Percentiles rank a stretch among this genome's conserved stretches.
Evolutionary conservation across 2,797 vertebrate genomes (phyloP).

Genomic region (Dicrostonyx torquatus): DNA sequence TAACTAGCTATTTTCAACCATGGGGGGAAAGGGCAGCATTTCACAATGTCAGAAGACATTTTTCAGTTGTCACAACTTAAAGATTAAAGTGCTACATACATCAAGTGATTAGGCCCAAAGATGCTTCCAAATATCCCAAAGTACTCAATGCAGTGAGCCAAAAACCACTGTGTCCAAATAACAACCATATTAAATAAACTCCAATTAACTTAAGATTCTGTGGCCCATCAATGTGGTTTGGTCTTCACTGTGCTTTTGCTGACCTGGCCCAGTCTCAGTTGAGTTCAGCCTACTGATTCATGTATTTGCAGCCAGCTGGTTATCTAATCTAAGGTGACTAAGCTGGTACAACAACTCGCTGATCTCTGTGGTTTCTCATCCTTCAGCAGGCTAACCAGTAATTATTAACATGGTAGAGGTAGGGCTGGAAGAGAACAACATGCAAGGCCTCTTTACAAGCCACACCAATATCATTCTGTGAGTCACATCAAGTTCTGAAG

Average conservation of each 20-base stretch:
- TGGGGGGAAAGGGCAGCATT: neutral
- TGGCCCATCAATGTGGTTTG: neutral
- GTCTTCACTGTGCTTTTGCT: neutral
- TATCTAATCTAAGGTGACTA: neutral
- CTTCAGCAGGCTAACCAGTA: neutral
- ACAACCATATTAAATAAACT: neutral
- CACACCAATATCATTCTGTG: neutral
- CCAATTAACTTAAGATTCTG: neutral
- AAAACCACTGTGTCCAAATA: neutral
- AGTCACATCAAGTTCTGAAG: neutral
- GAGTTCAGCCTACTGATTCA: neutral
- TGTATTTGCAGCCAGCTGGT: neutral
- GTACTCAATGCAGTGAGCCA: neutral
- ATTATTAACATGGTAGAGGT: neutral
- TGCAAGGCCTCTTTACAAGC: neutral
- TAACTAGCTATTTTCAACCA: neutral
- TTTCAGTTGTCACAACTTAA: neutral
- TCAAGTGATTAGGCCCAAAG: neutral
- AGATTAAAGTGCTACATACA: neutral
- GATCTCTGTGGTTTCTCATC: neutral
- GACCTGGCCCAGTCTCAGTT: neutral
- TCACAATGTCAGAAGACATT: neutral
- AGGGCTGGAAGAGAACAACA: neutral
- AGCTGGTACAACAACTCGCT: neutral
- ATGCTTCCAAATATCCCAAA: neutral